Base-by-base conservation (phyloP, 2,113 vertebrate genomes). In the Meleagris gallopavo region DNA sequence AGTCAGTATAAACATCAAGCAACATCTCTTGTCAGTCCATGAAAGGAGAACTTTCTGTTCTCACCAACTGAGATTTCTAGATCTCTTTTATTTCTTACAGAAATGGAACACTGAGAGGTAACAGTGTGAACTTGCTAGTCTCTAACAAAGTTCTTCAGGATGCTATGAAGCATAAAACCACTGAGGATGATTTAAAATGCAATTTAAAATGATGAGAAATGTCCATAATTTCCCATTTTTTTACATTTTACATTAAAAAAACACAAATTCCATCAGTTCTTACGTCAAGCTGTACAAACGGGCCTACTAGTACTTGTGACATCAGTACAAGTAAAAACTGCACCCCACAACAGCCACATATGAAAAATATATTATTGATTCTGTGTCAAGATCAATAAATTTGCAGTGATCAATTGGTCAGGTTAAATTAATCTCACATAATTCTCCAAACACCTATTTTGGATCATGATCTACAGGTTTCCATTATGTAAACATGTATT, bases 61-160 rank as follows among this genome's bases (percentile, higher is more conserved):
- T 92, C 81, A 78, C 48, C 75, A 86, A 72, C 78, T 95, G 87
- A 74, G 90, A 73, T 94, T 96, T 97, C 80, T 91, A 90, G 73
- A 83, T 91, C 43, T 74, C 74, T 77, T 94, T 11, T 43, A 88
- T 90, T 94, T 94, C 55, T 91, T 78, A 88, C 2, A 90, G 83
- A 96, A 94, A 93, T 38, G 87, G 73, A 78, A 74, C 41, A 89
- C 70, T 87, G 48, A 94, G 34, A 90, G 32, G 75, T 83, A 90
- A 87, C 67, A 95, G 64, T 74, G 45, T 87, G 77, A 89, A 89
- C 76, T 87, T 95, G 52, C 58, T 65, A 77, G 80, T 25, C 60
- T 72, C 64, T 89, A 87, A 91, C 69, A 91, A 72, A 91, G 61
- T 91, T 91, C 58, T 79, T 92, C 60, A 60, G 89, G 46, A 58